A percentile compares a stretch with the other conserved stretches of the same genome.
These are phyloP conservation scores for Elgaria multicarinata DNA, from an alignment of 2,113 vertebrate genomes.

Conservation along the genomic window DNA sequence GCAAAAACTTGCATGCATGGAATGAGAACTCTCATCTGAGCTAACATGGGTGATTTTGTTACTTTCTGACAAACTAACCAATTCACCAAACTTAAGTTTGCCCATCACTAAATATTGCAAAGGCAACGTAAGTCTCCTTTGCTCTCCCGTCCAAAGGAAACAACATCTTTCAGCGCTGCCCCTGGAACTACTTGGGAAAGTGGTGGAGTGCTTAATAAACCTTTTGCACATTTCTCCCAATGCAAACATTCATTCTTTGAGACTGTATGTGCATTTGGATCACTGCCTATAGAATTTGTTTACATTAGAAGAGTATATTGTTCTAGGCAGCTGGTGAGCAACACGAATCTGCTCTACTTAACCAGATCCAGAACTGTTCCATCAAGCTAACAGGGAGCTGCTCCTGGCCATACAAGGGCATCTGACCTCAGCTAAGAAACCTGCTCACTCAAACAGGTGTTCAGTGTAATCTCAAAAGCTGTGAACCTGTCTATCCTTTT, in stretches of 20 bases:
- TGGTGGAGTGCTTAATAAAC: background rate
- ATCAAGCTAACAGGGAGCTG: background rate
- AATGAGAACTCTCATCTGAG: too few species aligned
- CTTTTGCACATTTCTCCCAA: background rate
- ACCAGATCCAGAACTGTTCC: background rate
- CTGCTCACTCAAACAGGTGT: too few species aligned
- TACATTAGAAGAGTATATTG: background rate
- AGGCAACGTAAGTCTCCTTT: background rate
- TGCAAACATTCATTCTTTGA: background rate
- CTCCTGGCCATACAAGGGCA: background rate
- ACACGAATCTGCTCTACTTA: background rate
- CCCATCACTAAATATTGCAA: too few species aligned
- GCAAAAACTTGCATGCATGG: too few species aligned
- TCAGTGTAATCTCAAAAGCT: too few species aligned
- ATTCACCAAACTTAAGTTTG: too few species aligned
- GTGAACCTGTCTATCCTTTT: too few species aligned
- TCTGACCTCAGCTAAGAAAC: background rate
- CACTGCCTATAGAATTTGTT: background rate
- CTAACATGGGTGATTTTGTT: too few species aligned
- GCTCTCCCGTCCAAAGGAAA: background rate
- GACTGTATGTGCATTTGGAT: background rate
- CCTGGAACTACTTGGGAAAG: background rate
- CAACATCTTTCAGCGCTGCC: background rate
- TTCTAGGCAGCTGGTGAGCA: background rate
- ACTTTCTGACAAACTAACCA: too few species aligned